Evolutionary conservation across 2,888 invertebrate species (phyloP).

Genomic region (Drosophila greeni): DNA sequence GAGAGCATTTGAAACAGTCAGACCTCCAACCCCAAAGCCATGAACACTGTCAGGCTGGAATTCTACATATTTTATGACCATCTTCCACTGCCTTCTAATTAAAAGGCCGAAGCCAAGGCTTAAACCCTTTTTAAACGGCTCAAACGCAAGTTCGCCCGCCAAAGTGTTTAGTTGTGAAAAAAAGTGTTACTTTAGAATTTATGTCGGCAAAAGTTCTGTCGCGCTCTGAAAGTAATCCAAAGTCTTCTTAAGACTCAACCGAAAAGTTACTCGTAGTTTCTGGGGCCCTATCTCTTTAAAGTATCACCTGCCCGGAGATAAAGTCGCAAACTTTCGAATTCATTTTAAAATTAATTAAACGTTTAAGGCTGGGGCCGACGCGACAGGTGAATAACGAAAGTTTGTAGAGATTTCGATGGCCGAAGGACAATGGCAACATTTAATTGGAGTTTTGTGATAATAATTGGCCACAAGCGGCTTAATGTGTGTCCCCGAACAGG

Average conservation of each 20-base stretch:
- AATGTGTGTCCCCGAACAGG: conserved; percentile 12
- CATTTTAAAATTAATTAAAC: conserved; percentile 66
- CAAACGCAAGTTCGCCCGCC: conserved; percentile 14
- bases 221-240: conserved; percentile 51
- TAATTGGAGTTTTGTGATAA: conserved; percentile 58
- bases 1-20: background rate
- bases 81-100: conserved; percentile 27
- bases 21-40: background rate
- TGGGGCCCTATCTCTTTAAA: conserved; percentile 48
- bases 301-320: conserved; percentile 57
- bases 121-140: conserved; percentile 35
- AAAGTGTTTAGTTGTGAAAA: conserved; percentile 61
- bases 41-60: conserved; percentile 8
- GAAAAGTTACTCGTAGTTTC: conserved; percentile 40
- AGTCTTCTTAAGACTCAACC: conserved; percentile 26
- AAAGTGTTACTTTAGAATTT: conserved; percentile 52
- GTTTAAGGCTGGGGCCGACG: conserved; percentile 28
- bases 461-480: conserved; percentile 65
- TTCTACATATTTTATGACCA: conserved; percentile 26
- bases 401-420: conserved; percentile 23
- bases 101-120: conserved; percentile 17
- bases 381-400: conserved; percentile 23
- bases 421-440: conserved; percentile 44
- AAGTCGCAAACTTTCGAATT: conserved; percentile 56
- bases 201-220: conserved; percentile 50